Evolutionary conservation across 1,140 invertebrate species (phyloP).

Genomic region (Solen grandis): DNA sequence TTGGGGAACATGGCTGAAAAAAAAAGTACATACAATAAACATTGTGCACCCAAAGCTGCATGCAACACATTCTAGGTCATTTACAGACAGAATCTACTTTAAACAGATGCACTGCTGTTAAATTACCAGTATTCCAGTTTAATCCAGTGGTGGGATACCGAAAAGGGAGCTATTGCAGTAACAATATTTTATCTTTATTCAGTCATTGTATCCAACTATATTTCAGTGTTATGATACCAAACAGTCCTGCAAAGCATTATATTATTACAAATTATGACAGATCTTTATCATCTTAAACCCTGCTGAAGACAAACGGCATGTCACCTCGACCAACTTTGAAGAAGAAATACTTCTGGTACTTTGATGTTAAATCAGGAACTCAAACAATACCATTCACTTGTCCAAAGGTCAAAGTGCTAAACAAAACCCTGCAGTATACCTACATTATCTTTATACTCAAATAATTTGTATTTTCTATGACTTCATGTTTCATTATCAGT

Average conservation of each 20-base stretch:
- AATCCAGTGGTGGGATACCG: too few relatives aligned
- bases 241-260: background rate
- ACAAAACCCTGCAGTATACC: background rate
- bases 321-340: too few relatives aligned
- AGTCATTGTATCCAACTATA: background rate
- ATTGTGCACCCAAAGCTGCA: background rate
- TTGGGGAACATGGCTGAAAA: constrained; percentile 89
- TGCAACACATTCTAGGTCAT: background rate
- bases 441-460: background rate
- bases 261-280: background rate
- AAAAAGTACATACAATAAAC: constrained; percentile 8
- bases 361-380: background rate
- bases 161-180: too few relatives aligned
- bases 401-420: background rate
- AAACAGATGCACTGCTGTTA: too few relatives aligned
- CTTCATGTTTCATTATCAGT: background rate
- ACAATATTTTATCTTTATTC: too few relatives aligned
- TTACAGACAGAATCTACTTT: background rate
- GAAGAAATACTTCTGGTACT: background rate
- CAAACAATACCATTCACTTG: background rate
- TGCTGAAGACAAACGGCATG: too few relatives aligned
- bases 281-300: background rate
- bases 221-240: background rate
- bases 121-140: too few relatives aligned
- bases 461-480: background rate